phyloP scores from a whole-genome alignment of 2,797 vertebrate species.

The Microctenopoma stevenorrisi region DNA sequence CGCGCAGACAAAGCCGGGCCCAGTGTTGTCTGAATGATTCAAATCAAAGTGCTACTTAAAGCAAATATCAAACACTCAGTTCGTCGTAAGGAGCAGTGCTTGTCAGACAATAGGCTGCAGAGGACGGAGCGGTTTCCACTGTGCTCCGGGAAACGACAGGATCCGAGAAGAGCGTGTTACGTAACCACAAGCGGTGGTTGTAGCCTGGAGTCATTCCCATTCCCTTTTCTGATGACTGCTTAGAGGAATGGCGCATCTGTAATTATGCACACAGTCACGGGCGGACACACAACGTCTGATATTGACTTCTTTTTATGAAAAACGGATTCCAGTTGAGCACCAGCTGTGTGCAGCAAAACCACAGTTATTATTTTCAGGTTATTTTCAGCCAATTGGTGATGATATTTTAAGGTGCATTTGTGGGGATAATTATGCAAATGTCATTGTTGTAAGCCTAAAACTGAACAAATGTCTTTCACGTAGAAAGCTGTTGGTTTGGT shows the following conservation, averaged over 20 bases:
- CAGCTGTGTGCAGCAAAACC: slow-evolving; percentile 54
- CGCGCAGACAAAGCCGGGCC: slow-evolving; percentile 50
- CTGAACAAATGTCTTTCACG: background rate
- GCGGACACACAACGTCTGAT: slow-evolving; percentile 57
- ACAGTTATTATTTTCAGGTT: background rate
- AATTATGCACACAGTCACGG: slow-evolving; percentile 73
- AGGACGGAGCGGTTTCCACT: slow-evolving; percentile 49
- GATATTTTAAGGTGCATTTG: background rate
- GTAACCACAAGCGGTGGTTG: slow-evolving; percentile 77
- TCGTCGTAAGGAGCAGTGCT: background rate
- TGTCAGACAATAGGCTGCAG: slow-evolving; percentile 25
- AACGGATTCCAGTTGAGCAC: slow-evolving; percentile 42
- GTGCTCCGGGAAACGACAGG: slow-evolving; percentile 58
- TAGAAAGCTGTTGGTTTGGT: no score
- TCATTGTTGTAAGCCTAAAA: background rate
- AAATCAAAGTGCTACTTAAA: background rate
- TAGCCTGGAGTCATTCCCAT: slow-evolving; percentile 79
- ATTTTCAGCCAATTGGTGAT: slow-evolving; percentile 37
- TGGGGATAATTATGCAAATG: background rate
- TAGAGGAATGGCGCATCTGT: slow-evolving; percentile 74
- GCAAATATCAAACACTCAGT: background rate
- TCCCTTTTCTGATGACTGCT: slow-evolving; percentile 80
- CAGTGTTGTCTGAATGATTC: background rate
- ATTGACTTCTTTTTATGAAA: slow-evolving; percentile 63
- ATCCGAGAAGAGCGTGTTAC: slow-evolving; percentile 67